Evolutionary conservation across 2,113 vertebrate species (phyloP).

Genomic region (Amazona guildingii): DNA sequence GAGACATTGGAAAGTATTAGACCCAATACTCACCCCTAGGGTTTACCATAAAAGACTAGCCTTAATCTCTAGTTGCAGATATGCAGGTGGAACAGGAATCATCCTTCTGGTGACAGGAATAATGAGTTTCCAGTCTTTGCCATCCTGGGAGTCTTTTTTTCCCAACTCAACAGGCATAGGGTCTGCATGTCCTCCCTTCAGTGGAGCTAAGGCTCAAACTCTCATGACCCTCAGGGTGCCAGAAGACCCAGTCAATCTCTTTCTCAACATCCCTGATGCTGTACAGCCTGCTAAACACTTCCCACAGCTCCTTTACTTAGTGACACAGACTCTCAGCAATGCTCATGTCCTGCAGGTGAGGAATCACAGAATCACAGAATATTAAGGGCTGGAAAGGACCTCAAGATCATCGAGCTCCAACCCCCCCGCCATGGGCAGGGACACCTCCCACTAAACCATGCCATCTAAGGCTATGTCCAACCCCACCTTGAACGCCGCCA

Average conservation of each 20-base stretch:
- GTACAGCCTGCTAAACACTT: neutral
- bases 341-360: rapidly evolving
- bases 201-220: neutral
- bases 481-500: too few relatives aligned
- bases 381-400: too few relatives aligned
- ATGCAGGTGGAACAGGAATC: neutral
- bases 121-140: neutral
- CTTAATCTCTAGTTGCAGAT: neutral
- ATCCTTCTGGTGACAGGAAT: neutral
- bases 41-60: neutral
- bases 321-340: neutral
- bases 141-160: neutral
- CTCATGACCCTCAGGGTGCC: neutral
- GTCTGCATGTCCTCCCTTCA: neutral
- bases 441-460: too few relatives aligned
- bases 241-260: neutral
- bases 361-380: too few relatives aligned
- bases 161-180: neutral
- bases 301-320: neutral
- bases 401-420: too few relatives aligned
- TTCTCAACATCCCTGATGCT: neutral
- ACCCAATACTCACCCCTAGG: neutral
- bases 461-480: too few relatives aligned
- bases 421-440: too few relatives aligned
- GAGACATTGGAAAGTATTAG: neutral